A percentile compares a stretch with the other conserved stretches of the same genome.
These are phyloP conservation scores for Pandemis heparana DNA, from an alignment of 2,888 invertebrate genomes.

Conservation along the genomic window DNA sequence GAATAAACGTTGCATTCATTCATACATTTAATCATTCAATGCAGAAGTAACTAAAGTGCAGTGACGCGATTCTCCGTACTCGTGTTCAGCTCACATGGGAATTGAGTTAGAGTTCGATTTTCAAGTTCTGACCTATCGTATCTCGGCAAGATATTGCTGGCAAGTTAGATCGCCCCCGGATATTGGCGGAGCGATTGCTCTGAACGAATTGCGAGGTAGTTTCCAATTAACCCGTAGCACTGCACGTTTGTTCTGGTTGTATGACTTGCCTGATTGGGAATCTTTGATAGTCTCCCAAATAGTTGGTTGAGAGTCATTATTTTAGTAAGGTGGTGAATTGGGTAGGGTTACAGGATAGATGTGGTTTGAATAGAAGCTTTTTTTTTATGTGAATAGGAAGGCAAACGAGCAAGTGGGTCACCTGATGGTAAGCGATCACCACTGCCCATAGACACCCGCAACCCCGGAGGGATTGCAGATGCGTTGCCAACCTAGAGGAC, in stretches of 20 bases:
- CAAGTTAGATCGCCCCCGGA: slow-evolving; percentile 33
- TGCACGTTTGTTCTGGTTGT: slow-evolving; percentile 16
- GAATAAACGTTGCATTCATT: too few relatives aligned
- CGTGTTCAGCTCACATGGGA: slow-evolving; percentile 8
- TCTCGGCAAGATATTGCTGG: slow-evolving; percentile 19
- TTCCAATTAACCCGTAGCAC: slow-evolving; percentile 12
- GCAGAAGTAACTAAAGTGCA: background rate
- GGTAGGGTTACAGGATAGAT: background rate
- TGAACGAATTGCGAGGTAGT: slow-evolving; percentile 17
- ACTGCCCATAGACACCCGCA: too few relatives aligned
- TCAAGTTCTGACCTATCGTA: slow-evolving; percentile 24
- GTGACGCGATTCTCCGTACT: background rate
- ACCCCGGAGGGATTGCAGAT: too few relatives aligned
- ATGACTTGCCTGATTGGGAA: slow-evolving; percentile 11
- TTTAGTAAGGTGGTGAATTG: background rate
- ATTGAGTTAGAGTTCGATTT: slow-evolving; percentile 30
- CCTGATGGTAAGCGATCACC: too few relatives aligned
- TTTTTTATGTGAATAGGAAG: too few relatives aligned
- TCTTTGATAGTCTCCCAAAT: background rate
- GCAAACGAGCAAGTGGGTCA: too few relatives aligned
- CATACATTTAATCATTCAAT: too few relatives aligned
- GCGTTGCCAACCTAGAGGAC: too few relatives aligned
- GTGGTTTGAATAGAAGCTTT: too few relatives aligned
- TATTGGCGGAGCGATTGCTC: slow-evolving; percentile 27
- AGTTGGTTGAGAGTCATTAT: slow-evolving; percentile 3